phyloP scores from a whole-genome alignment of 1,140 invertebrate species.

The Nebria ingens region DNA sequence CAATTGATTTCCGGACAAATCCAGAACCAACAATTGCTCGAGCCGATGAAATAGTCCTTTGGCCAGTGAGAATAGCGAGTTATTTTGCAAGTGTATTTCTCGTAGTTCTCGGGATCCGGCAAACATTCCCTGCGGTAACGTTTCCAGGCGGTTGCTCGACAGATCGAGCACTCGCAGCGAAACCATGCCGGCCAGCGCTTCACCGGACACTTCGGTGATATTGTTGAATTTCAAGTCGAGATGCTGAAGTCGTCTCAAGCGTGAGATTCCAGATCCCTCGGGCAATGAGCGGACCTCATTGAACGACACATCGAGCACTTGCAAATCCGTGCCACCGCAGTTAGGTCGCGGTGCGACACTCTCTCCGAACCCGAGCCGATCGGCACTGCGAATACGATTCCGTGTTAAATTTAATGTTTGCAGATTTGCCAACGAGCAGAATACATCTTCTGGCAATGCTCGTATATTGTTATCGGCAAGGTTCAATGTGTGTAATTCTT shows the following conservation, averaged over 20 bases:
- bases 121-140: constrained; percentile 68
- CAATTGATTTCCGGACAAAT: constrained; percentile 78
- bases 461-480: constrained; percentile 73
- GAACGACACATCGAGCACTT: constrained; percentile 63
- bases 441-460: constrained; percentile 57
- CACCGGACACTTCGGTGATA: constrained; percentile 66
- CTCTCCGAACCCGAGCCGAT: constrained; percentile 58
- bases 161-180: constrained; percentile 71
- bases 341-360: constrained; percentile 35
- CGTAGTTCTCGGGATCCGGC: constrained; percentile 61
- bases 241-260: constrained; percentile 61
- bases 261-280: constrained; percentile 59
- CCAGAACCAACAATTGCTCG: constrained; percentile 71
- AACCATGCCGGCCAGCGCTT: constrained; percentile 62
- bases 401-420: constrained; percentile 73
- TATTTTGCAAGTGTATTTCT: constrained; percentile 75
- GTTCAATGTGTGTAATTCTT: constrained; percentile 67
- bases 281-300: constrained; percentile 62
- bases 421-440: constrained; percentile 67
- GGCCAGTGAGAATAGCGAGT: constrained; percentile 66
- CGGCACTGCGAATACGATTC: constrained; percentile 63
- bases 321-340: constrained; percentile 48
- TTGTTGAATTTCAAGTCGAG: constrained; percentile 73
- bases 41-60: constrained; percentile 72
- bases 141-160: constrained; percentile 68